Conservation (phyloP, 2,888 invertebrate species). For the Acleris sparsana region DNA sequence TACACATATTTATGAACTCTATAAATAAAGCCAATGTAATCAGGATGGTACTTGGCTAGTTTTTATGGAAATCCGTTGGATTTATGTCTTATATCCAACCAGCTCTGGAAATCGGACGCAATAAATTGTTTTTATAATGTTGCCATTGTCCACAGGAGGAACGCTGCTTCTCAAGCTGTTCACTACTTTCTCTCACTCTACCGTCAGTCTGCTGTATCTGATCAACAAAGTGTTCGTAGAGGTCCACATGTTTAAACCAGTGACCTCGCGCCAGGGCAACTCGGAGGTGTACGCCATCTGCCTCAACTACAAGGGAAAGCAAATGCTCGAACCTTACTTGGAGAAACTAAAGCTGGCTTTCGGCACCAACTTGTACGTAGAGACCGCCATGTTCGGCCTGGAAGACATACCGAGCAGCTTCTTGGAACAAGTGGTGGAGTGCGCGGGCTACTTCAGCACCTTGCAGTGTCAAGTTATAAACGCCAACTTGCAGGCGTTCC, state of each 20-base stretch:
- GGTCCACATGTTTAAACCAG: slow-evolving; percentile 93
- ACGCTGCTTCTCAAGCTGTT: slow-evolving; percentile 94
- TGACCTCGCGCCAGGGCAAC: slow-evolving; percentile 96
- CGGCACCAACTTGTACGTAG: slow-evolving; percentile 65
- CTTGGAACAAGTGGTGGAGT: slow-evolving; percentile 85
- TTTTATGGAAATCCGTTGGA: too few relatives aligned
- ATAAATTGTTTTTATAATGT: neutral
- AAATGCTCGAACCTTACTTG: slow-evolving; percentile 67
- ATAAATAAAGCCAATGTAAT: too few relatives aligned
- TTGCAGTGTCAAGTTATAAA: slow-evolving; percentile 87
- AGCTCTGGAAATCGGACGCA: too few relatives aligned
- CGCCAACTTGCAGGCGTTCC: slow-evolving; percentile 86
- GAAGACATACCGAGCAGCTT: slow-evolving; percentile 85
- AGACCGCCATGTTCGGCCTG: slow-evolving; percentile 83
- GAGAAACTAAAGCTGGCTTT: slow-evolving; percentile 70
- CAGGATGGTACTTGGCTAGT: too few relatives aligned
- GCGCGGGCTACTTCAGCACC: slow-evolving; percentile 86
- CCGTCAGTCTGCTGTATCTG: slow-evolving; percentile 90
- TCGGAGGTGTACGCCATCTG: slow-evolving; percentile 96
- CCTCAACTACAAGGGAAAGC: slow-evolving; percentile 81
- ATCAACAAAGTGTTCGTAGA: slow-evolving; percentile 89
- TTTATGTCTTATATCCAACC: too few relatives aligned
- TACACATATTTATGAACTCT: too few relatives aligned
- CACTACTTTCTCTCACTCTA: slow-evolving; percentile 93
- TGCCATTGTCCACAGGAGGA: slow-evolving; percentile 83